phyloP scores from a whole-genome alignment of 2,797 vertebrate genomes.

The Antrozous pallidus region DNA sequence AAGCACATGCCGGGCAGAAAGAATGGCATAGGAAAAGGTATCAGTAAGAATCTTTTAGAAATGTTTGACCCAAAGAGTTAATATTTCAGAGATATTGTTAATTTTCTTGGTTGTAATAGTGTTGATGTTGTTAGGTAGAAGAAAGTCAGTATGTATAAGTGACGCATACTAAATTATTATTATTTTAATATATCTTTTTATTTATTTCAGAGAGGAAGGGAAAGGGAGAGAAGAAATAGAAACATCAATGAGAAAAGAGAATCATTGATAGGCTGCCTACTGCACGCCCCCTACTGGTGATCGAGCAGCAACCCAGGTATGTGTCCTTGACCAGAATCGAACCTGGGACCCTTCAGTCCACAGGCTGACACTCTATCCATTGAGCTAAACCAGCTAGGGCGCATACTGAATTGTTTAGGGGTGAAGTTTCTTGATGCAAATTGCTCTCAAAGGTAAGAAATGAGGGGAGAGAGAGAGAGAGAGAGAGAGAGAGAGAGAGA shows the following conservation, averaged over 20 bases:
- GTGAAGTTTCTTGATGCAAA: not conserved
- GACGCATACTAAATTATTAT: not conserved
- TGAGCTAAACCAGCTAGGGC: too few species aligned
- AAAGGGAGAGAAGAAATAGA: too few species aligned
- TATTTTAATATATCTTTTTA: too few species aligned
- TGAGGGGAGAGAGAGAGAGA: not conserved
- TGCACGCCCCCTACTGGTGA: too few species aligned
- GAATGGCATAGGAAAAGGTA: not conserved
- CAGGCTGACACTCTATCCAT: too few species aligned
- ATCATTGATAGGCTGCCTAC: too few species aligned
- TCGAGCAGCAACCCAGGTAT: too few species aligned
- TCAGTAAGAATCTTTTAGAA: constrained; percentile 1
- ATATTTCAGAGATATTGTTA: not conserved
- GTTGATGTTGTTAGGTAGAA: not conserved
- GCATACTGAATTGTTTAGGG: not conserved
- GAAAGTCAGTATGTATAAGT: not conserved
- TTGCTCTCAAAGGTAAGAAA: constrained; percentile 5
- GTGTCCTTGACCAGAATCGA: too few species aligned
- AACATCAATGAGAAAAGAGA: too few species aligned
- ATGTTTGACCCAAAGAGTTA: not conserved
- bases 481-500: not conserved
- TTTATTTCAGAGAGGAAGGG: too few species aligned
- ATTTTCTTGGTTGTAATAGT: not conserved
- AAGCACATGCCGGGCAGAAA: not conserved
- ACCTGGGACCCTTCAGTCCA: too few species aligned